These are phyloP conservation scores for Onychorhynchus coronatus DNA, from an alignment of 2,113 vertebrate species.

Conservation along the genomic window DNA sequence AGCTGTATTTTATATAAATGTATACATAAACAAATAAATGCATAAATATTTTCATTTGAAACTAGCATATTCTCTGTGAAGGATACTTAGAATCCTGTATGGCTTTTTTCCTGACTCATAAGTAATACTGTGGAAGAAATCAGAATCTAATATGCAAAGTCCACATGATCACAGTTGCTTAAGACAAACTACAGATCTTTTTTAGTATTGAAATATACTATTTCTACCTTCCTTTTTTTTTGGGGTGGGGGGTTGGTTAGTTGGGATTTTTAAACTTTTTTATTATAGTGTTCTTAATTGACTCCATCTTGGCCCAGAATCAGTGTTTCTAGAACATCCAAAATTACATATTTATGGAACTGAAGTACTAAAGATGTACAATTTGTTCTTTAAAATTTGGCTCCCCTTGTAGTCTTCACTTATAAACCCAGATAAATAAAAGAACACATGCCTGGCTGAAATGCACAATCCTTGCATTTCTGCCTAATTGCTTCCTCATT, in stretches of 20 bases:
- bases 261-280: background rate
- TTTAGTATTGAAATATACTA: background rate
- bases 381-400: conserved; percentile 52
- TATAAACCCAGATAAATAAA: conserved; percentile 16
- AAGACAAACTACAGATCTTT: background rate
- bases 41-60: background rate
- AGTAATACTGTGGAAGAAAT: background rate
- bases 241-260: too few relatives aligned
- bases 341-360: conserved; percentile 44
- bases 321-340: conserved; percentile 4
- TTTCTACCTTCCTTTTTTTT: background rate
- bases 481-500: background rate
- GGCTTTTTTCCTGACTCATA: background rate
- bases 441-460: conserved; percentile 11
- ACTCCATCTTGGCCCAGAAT: background rate
- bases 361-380: conserved; percentile 27
- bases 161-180: background rate
- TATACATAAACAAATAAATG: background rate
- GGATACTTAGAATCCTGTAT: background rate
- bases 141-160: background rate
- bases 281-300: background rate
- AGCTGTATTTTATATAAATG: background rate
- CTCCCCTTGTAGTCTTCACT: background rate
- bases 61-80: background rate
- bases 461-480: background rate